Percentiles rank a stretch among this genome's conserved stretches.
Evolutionary conservation across 2,888 invertebrate species (phyloP).

Genomic region (Esperia sulphurella): DNA sequence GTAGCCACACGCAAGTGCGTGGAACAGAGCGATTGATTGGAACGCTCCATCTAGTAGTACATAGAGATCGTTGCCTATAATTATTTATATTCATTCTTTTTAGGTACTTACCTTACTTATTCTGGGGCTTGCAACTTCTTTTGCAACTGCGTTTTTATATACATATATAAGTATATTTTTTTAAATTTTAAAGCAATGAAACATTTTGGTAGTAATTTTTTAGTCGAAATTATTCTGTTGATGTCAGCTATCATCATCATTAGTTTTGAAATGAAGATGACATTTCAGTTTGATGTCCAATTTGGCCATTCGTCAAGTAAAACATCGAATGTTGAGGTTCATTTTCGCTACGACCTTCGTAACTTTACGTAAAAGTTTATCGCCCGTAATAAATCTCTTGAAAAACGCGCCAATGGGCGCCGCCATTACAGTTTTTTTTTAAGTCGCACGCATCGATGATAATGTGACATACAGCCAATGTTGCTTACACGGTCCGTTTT

Average conservation of each 20-base stretch:
- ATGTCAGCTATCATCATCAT: background rate
- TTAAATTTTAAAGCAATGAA: no score
- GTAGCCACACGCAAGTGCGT: no score
- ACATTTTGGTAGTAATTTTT: no score
- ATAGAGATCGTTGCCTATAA: no score
- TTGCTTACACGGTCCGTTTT: background rate
- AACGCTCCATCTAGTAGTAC: no score
- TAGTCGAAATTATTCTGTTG: no score
- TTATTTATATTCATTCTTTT: no score
- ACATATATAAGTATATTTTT: no score
- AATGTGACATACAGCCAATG: constrained; percentile 3
- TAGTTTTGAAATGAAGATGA: background rate
- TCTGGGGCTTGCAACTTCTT: no score
- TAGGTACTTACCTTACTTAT: no score
- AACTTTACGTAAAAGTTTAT: constrained; percentile 8
- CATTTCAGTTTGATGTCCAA: constrained; percentile 1
- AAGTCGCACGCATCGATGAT: background rate
- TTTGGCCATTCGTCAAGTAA: constrained; percentile 3
- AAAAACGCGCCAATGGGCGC: constrained; percentile 4
- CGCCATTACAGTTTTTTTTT: constrained; percentile 2
- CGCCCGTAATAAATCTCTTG: constrained; percentile 9
- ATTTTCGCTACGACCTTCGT: constrained; percentile 3
- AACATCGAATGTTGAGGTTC: background rate
- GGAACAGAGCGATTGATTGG: no score
- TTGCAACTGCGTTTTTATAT: no score